Base-by-base conservation (phyloP, 1,140 invertebrate species). In the Ostrea denselamellosa region DNA sequence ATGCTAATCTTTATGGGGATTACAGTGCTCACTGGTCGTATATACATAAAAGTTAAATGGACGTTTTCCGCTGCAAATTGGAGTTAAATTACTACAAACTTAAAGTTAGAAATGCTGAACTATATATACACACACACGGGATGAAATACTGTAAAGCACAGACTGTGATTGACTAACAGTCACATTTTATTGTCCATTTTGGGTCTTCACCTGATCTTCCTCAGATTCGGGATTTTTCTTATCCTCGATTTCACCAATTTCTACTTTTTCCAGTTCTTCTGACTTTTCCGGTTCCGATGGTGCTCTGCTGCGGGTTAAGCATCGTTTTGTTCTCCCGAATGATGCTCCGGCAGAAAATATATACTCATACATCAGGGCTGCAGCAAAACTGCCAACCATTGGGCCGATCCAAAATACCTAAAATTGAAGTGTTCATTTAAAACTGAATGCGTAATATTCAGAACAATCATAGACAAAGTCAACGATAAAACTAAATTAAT, bases 371-470 rank as follows among this genome's bases (percentile, higher is more conserved):
- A 98, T 90, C 0, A 97, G 91, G 0, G 97, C 97, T 10, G 97
- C 97, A 0, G 97, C 81, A 8, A 97, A 92, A 3, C 96, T 98
- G 1, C 98, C 98, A 2, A 96, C 89, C 0, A 98, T 95, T 0
- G 98, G 98, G 0, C 98, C 98, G 17, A 97, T 96, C 98, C 98
- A 98, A 94, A 98, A 98, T 8, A 98, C 96, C 97, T 93, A 81
- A 28, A 90, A 87, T 44, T 82, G 19, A 85, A 77, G 34, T 5
- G 34, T 5, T 44, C 34, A 5, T 44, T 44, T 44, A 44, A 2
- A 44, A 44, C 5, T 44, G 34, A 44, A 44, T 44, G 34, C 34
- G 34, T 44, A 1, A 44, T 44, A 44, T 44, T 5, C 2, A 28
- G 19, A 22, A 34, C 71, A 22, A 14, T 22, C 28, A 14, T 22